These are phyloP conservation scores for Sebastolobus alascanus DNA, from an alignment of 2,797 vertebrate species.

Conservation along the genomic window DNA sequence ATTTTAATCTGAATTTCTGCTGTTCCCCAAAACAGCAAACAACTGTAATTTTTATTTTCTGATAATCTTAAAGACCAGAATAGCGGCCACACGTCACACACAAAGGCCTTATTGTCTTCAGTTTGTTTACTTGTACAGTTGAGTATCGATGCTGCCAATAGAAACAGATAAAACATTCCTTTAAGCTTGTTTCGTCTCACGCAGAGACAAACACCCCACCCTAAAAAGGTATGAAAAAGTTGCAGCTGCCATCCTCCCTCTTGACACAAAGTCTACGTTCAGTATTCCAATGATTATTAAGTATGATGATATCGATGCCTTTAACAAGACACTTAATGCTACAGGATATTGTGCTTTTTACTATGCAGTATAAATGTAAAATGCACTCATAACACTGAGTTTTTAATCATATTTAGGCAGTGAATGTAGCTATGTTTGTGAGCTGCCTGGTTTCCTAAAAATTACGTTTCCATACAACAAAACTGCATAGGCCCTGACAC, in stretches of 20 bases:
- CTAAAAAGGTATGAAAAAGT: neutral
- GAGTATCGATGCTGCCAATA: neutral
- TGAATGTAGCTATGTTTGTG: neutral
- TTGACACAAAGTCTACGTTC: neutral
- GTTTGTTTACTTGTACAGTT: neutral
- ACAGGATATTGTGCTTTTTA: neutral
- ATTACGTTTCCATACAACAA: fast-evolving
- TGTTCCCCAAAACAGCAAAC: neutral
- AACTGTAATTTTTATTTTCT: neutral
- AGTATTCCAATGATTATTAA: neutral
- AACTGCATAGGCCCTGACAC: too few species aligned
- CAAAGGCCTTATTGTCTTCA: neutral
- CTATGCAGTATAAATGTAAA: neutral
- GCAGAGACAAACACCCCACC: neutral
- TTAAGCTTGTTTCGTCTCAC: neutral
- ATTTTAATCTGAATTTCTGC: neutral
- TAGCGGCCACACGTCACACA: too few species aligned
- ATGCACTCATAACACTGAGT: neutral
- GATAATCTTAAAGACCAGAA: neutral
- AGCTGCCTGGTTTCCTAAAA: neutral
- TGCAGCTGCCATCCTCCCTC: neutral
- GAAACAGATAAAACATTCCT: neutral
- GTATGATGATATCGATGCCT: too few species aligned
- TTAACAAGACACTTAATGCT: neutral
- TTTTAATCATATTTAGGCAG: neutral